Percentiles rank a stretch among this genome's conserved stretches.
Conservation (phyloP, 2,888 invertebrate genomes). For the Dastarcus helophoroides region DNA sequence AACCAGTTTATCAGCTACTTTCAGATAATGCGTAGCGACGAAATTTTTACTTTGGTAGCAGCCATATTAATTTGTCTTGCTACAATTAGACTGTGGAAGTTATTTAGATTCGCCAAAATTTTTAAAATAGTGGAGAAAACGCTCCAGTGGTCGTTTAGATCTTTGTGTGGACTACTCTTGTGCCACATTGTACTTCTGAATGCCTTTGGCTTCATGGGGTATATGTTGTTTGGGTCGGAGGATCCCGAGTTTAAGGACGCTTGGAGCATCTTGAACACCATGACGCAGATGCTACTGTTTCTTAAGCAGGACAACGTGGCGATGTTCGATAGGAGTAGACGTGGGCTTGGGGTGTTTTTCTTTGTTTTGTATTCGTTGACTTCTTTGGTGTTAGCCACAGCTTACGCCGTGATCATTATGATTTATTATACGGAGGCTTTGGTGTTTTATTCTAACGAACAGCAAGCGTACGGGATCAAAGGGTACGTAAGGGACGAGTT, state of each 20-base stretch:
- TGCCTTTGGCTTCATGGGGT: conserved; percentile 12
- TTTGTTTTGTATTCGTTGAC: conserved; percentile 16
- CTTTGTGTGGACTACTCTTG: conserved; percentile 18
- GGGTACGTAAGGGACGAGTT: conserved; percentile 18
- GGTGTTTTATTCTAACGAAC: conserved; percentile 16
- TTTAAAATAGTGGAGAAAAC: conserved; percentile 25
- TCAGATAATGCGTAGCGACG: conserved; percentile 20
- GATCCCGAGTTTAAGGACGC: conserved; percentile 14
- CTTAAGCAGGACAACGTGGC: conserved; percentile 13
- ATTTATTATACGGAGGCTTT: conserved; percentile 19
- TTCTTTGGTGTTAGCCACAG: conserved; percentile 16
- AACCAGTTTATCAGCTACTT: conserved; percentile 27
- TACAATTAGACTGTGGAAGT: conserved; percentile 26
- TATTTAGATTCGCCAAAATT: conserved; percentile 23
- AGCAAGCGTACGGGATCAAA: conserved; percentile 14
- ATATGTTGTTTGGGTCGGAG: conserved; percentile 14
- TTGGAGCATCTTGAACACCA: conserved; percentile 11
- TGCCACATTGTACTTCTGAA: conserved; percentile 16
- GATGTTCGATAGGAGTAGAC: conserved; percentile 9
- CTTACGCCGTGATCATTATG: conserved; percentile 20
- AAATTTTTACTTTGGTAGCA: conserved; percentile 17
- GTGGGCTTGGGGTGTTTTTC: conserved; percentile 14
- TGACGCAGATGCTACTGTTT: conserved; percentile 16
- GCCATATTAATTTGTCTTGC: conserved; percentile 23
- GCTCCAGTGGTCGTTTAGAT: conserved; percentile 14